A percentile compares a stretch with the other conserved stretches of the same genome.
Evolutionary conservation across 1,140 invertebrate species (phyloP).

Genomic region (Leptopilina clavipes): DNA sequence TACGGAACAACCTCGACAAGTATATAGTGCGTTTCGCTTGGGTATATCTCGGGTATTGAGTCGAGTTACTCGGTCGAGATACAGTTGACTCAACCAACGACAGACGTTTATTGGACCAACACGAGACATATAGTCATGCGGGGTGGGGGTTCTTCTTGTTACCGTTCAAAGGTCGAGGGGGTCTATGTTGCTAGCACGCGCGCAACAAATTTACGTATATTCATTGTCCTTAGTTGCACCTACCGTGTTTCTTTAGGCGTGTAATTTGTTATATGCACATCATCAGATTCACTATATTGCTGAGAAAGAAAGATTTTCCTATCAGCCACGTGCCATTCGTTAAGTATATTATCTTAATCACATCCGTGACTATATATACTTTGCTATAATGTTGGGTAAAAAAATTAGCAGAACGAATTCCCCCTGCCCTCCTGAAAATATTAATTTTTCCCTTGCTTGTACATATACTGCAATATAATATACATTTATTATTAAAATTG

Average conservation of each 20-base stretch:
- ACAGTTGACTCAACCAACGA: conserved; percentile 55
- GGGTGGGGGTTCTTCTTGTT: neutral
- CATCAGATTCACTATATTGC: conserved; percentile 9
- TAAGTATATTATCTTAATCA: conserved; percentile 20
- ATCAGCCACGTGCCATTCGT: conserved; percentile 22
- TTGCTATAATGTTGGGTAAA: too few species aligned
- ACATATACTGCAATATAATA: too few species aligned
- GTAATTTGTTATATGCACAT: conserved; percentile 23
- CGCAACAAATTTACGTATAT: conserved; percentile 60
- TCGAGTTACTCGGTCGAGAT: conserved; percentile 52
- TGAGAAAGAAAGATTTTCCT: neutral
- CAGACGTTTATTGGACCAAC: conserved; percentile 61
- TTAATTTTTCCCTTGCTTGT: too few species aligned
- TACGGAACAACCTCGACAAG: conserved; percentile 51
- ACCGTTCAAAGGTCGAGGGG: conserved; percentile 8
- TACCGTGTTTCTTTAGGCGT: conserved; percentile 23
- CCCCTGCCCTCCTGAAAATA: too few species aligned
- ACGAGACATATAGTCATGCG: conserved; percentile 36
- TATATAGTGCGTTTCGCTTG: conserved; percentile 42
- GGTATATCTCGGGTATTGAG: conserved; percentile 51
- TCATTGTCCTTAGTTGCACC: conserved; percentile 45
- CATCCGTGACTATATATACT: neutral
- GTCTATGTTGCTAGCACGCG: conserved; percentile 53
- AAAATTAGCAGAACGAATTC: too few species aligned
- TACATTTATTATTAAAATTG: too few species aligned